Evolutionary conservation across 2,113 vertebrate species (phyloP), one percentile per base, ranked within the genome.

Genomic region (Chascanopsetta lugubris): DNA sequence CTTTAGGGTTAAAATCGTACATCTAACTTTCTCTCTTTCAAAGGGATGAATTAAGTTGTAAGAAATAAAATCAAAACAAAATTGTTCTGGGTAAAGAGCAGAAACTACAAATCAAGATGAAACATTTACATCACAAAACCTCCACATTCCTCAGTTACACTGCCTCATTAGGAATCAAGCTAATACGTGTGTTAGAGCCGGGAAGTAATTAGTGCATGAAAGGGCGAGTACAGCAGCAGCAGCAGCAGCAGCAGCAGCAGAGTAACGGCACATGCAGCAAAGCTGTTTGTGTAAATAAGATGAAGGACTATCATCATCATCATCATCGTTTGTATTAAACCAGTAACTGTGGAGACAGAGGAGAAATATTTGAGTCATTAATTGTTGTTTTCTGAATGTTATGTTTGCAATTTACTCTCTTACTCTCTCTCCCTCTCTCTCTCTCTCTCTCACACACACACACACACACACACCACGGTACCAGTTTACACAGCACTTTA

Each of bases 401-500:
- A 82, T 73, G 78, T 78, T 88, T 80, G 79, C 72, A 88, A 76
- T 80, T 88, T 81, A 78, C 54, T 47, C 70, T 15, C 43, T 2
- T 13, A 24, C 22, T 25, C 20, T 10, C 22, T 24, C 36, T 10
- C 36, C 5, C 36, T 10, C 36, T 10, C 36, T 10, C 36, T 10
- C 34, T 15, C 34, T 15, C 34, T 15, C 36, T 10, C 6, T 79
- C 54, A 49, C 70, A 24, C 18, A 7, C 21, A 22, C 46, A 49
- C 49, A 58, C 40, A 73, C 32, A 59, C 32, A 58, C 32, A 40
- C 8, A 36, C 22, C 34, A 13, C 68, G 71, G 62, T 82, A 76
- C 66, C 69, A 84, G 78, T 80, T 84, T 80, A 80, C 62, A 62
- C 65, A 61, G 70, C 78, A 82, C 73, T 87, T 86, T 85, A 85